Evolutionary conservation across 1,140 invertebrate genomes (phyloP), one percentile per base, ranked within the genome.

Genomic region (Cotesia glomerata): DNA sequence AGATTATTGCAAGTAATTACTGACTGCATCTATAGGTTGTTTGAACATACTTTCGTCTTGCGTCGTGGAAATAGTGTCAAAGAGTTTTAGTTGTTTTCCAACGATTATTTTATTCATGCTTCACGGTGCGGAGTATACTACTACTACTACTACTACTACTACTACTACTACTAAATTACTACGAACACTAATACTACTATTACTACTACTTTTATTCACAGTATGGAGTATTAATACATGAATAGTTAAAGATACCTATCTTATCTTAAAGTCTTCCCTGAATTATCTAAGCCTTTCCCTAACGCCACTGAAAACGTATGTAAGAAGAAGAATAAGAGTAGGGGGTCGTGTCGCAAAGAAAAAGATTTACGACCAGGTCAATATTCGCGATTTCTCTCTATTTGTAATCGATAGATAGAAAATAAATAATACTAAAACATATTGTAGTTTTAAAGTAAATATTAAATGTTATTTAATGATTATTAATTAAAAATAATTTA

Each of bases 201-300:
- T 45, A 11, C 39, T 45, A 11, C 39, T 7, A 11, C 39, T 45
- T 7, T 11, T 45, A 45, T 7, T 45, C 26, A 26, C 26, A 26
- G 26, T 26, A 26, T 26, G 26, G 26, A 45, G 7, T 45, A 45
- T 2, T 45, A 45, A 1, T 45, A 7, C 39, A 26, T 26, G 5
- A 26, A 66, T 16, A 49, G 34, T 67, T 67, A 26, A 54, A 65
- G 70, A 72, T 72, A 58, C 8, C 51, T 66, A 72, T 72, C 70
- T 72, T 72, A 72, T 72, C 70, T 72, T 16, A 26, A 45, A 56
- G 35, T 67, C 49, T 67, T 14, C 14, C 62, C 49, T 64, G 36
- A 71, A 66, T 72, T 66, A 71, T 71, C 63, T 66, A 72, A 45
- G 63, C 51, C 70, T 72, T 66, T 66, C 54, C 63, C 70, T 66